Evolutionary conservation across 2,888 invertebrate species (phyloP), one percentile per base, ranked within the genome.

Genomic region (Drosophila quinaria): DNA sequence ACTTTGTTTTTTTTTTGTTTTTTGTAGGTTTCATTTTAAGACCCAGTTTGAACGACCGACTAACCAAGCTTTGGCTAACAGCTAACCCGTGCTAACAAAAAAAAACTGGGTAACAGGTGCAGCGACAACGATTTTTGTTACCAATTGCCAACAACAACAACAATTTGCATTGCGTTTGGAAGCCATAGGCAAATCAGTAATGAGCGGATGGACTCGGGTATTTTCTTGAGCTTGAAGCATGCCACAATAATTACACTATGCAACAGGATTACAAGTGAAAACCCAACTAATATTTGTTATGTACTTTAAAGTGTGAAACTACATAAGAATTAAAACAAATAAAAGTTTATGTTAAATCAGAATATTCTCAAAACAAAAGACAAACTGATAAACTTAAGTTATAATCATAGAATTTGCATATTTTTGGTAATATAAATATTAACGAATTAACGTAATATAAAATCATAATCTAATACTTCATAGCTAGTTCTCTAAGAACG

Each of bases 41-140:
- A 89, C 83, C 83, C 75, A 83, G 71, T 83, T 83, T 35, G 61
- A 35, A 44, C 89, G 83, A 88, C 83, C 83, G 84, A 83, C 81
- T 83, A 83, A 89, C 81, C 84, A 89, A 83, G 55, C 78, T 68
- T 64, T 31, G 35, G 61, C 55, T 25, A 39, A 15, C 33, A 5
- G 29, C 66, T 50, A 63, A 60, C 55, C 37, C 25, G 52, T 33
- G 76, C 78, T 74, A 63, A 17, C 41, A n/a, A 31, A 39, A 64
- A 58, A 70, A 81, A 89, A 84, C 69, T 89, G 73, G 89, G 87
- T 89, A 89, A 84, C 82, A 83, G 84, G 89, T 88, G 82, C 81
- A 81, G 31, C 70, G 35, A 47, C 76, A 76, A 59, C 60, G 49
- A 46, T 77, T 82, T 82, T 77, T 54, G 65, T 80, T 82, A 70